Evolutionary conservation across 2,888 invertebrate species (phyloP), one percentile per base, ranked within the genome.

Genomic region (Clunio marinus): DNA sequence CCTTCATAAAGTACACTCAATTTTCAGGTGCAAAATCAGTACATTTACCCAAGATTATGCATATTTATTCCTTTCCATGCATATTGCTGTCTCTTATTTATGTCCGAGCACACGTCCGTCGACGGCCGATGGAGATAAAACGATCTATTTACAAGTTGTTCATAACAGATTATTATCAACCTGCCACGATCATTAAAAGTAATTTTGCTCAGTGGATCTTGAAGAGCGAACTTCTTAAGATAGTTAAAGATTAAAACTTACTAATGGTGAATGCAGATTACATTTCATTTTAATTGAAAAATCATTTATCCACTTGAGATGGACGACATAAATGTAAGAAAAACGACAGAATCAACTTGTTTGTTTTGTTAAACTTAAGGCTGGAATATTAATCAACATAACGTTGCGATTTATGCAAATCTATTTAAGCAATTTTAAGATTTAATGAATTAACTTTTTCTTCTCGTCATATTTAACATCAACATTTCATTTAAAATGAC

Each of bases 211-310:
- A 27, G 57, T 27, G 57, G n/a, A 57, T 24, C 57, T 57, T 57
- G 25, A 57, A 4, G 32, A 7, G 32, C n/a, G 51, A 51, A 51
- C 17, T 22, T 22, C 17, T 22, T 13, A 13, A 32, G 35, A 32
- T 5, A 32, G 35, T 32, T n/a, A 13, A 13, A 32, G 35, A 32
- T 32, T 32, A 32, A 32, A 32, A 32, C 35, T 5, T 32, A 32
- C 13, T 32, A 13, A 7, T 17, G 45, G 45, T 15, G 4, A 45
- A 45, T 45, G 45, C 45, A 45, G 17, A 51, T 22, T 51, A 51
- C 51, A 51, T 57, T 57, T 27, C 15, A 57, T 57, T 63, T 63
- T 63, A 63, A 63, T 63, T 63, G 63, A 63, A 63, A 63, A 63
- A 27, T 63, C 63, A 63, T 46, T 63, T n/a, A n/a, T 32, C 32